These are phyloP conservation scores for Charaxes varanes DNA, from an alignment of 1,140 invertebrate species.

Conservation along the genomic window DNA sequence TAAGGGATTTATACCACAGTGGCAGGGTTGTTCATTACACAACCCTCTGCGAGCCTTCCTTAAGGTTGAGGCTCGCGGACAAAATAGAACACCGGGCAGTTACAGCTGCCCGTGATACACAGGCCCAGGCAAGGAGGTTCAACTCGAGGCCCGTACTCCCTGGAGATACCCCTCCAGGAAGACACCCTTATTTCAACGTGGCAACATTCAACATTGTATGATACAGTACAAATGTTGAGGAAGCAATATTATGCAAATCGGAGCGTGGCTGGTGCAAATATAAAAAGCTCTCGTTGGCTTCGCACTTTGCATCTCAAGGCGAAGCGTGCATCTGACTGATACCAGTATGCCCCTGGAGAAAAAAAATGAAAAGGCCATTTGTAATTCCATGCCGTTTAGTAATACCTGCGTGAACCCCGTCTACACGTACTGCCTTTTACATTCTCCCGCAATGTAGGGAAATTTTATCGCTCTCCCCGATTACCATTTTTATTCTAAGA, in stretches of 20 bases:
- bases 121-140: too few relatives aligned
- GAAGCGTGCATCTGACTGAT: conserved; percentile 66
- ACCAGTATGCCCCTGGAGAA: conserved; percentile 60
- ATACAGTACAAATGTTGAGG: conserved; percentile 57
- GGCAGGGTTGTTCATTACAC: too few relatives aligned
- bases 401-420: conserved; percentile 33
- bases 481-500: conserved; percentile 24
- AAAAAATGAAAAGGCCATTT: conserved; percentile 63
- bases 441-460: conserved; percentile 15
- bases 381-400: conserved; percentile 64
- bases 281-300: conserved; percentile 65
- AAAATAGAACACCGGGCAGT: too few relatives aligned
- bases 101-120: too few relatives aligned
- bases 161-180: too few relatives aligned
- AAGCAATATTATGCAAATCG: conserved; percentile 55
- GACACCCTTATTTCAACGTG: too few relatives aligned
- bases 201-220: conserved; percentile 21
- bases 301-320: conserved; percentile 70
- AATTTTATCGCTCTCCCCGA: conserved; percentile 22
- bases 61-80: too few relatives aligned
- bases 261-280: conserved; percentile 59
- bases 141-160: too few relatives aligned
- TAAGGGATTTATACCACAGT: too few relatives aligned
- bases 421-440: conserved; percentile 14
- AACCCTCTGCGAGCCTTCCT: too few relatives aligned